These are phyloP conservation scores for Anoplopoma fimbria DNA, from an alignment of 2,113 vertebrate species.

Conservation along the genomic window DNA sequence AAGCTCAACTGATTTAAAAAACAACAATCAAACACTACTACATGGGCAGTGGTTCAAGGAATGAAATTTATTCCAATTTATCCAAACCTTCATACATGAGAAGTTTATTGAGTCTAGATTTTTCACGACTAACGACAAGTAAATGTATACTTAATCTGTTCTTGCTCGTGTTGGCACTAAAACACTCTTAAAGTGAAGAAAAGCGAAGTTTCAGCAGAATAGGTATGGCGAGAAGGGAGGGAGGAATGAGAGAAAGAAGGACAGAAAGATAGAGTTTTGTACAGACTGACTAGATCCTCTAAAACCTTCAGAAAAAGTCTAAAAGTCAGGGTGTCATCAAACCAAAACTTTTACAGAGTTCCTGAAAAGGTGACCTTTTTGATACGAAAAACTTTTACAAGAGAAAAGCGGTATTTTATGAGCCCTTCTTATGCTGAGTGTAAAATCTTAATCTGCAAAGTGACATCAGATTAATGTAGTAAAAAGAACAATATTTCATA, in stretches of 20 bases:
- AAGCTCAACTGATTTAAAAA: not conserved
- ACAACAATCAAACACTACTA: not conserved
- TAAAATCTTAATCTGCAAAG: not conserved
- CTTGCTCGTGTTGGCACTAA: not conserved
- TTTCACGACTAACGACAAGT: not conserved
- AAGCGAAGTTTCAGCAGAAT: not conserved
- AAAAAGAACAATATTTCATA: not conserved
- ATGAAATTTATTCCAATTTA: not conserved
- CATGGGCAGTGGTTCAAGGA: not conserved
- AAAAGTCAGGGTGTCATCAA: not conserved
- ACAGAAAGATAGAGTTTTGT: not conserved
- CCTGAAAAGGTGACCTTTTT: not conserved
- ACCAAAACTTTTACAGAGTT: conserved; percentile 14
- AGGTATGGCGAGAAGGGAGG: not conserved
- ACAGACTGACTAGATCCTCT: not conserved
- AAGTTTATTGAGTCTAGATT: not conserved
- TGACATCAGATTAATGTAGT: not conserved
- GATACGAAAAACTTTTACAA: conserved; percentile 13
- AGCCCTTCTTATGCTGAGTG: not conserved
- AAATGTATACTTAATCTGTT: not conserved
- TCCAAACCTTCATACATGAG: not conserved
- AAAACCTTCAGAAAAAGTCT: not conserved
- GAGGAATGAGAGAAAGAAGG: not conserved
- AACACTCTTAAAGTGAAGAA: not conserved
- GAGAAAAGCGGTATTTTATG: conserved; percentile 2